Conservation (phyloP, 2,113 vertebrate species). For the Sebastes fasciatus region DNA sequence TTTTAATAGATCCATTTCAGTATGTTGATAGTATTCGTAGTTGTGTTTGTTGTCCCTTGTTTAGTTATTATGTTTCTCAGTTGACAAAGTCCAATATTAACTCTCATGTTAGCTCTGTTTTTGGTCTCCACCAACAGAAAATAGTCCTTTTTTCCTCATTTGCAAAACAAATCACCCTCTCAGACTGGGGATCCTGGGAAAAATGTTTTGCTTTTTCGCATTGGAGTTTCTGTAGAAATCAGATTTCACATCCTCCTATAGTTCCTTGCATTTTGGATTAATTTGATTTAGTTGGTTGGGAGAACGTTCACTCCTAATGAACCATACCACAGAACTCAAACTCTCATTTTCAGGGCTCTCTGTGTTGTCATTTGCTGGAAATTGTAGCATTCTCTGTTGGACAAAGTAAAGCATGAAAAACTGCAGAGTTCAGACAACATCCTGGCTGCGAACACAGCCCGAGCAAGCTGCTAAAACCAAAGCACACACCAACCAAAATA, state of each 20-base stretch:
- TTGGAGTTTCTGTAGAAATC: no score
- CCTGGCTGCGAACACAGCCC: slow-evolving; percentile 3
- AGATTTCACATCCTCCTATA: background rate
- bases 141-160: background rate
- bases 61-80: background rate
- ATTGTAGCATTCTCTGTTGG: slow-evolving; percentile 2
- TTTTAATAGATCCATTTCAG: background rate
- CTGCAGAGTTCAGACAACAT: slow-evolving; percentile 26
- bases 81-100: background rate
- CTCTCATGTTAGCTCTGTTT: background rate
- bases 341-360: background rate
- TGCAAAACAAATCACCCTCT: background rate
- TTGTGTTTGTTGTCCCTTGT: background rate
- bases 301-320: background rate
- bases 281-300: background rate
- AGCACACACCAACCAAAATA: slow-evolving; percentile 31
- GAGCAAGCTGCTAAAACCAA: slow-evolving; percentile 38
- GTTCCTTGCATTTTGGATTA: background rate
- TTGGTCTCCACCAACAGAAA: background rate
- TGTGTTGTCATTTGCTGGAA: background rate
- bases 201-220: no score
- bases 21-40: background rate
- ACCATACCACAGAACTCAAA: background rate
- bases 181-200: no score
- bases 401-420: slow-evolving; percentile 4